These are phyloP conservation scores for Drosophila nigromelanica DNA, from an alignment of 1,140 invertebrate genomes.

Conservation along the genomic window DNA sequence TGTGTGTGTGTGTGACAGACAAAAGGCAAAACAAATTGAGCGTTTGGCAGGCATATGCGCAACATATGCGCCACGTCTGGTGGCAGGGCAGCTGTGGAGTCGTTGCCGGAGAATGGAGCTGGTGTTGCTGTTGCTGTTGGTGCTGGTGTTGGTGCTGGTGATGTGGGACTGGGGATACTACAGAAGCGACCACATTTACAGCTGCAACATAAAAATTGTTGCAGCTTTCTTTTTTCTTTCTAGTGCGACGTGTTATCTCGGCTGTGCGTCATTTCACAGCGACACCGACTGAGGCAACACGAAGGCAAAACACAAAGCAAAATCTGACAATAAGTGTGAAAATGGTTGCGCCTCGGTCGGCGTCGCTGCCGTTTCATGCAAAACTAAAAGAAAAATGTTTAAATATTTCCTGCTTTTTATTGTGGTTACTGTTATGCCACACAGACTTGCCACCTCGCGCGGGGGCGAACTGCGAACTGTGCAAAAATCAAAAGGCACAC, in stretches of 20 bases:
- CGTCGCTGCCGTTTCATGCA: constrained; percentile 57
- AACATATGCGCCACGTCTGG: constrained; percentile 42
- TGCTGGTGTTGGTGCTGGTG: neutral
- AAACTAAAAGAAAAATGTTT: constrained; percentile 83
- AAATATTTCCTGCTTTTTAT: constrained; percentile 84
- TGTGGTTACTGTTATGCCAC: constrained; percentile 58
- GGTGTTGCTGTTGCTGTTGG: no score
- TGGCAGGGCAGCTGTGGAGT: constrained; percentile 4
- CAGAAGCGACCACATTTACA: constrained; percentile 46
- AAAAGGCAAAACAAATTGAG: constrained; percentile 79
- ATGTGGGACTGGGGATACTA: neutral
- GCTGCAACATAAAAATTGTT: constrained; percentile 65
- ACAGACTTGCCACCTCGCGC: constrained; percentile 5
- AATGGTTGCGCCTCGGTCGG: constrained; percentile 54
- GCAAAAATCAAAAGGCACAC: constrained; percentile 53
- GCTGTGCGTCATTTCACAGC: constrained; percentile 80
- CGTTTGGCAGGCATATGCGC: constrained; percentile 51
- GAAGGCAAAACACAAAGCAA: constrained; percentile 71
- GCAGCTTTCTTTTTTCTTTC: constrained; percentile 43
- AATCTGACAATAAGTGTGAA: constrained; percentile 82
- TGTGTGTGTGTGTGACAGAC: constrained; percentile 43
- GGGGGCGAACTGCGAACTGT: neutral
- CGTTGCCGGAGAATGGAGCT: neutral
- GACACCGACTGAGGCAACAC: constrained; percentile 11
- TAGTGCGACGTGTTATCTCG: constrained; percentile 71